Percentiles rank a stretch among this genome's conserved stretches.
These are phyloP conservation scores for Meliscaeva auricollis DNA, from an alignment of 2,888 invertebrate genomes.

Conservation along the genomic window DNA sequence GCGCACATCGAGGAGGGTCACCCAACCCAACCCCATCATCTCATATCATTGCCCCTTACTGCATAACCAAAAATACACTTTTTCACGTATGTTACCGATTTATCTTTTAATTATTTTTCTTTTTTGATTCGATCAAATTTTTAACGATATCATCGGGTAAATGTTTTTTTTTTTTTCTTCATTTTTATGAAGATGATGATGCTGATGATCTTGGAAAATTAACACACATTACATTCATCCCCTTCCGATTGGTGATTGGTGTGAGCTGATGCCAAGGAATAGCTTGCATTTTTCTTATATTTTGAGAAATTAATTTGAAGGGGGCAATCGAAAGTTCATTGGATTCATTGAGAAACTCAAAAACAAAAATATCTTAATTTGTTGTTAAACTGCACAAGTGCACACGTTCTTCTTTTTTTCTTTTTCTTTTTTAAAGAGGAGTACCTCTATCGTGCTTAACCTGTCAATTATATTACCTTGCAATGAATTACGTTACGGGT, in stretches of 20 bases:
- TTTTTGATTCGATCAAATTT: slow-evolving; percentile 57
- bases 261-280: slow-evolving; percentile 25
- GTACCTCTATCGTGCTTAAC: slow-evolving; percentile 22
- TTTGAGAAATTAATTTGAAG: slow-evolving; percentile 22
- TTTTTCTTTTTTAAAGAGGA: neutral
- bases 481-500: slow-evolving; percentile 35
- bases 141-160: slow-evolving; percentile 54
- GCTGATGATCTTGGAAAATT: slow-evolving; percentile 44
- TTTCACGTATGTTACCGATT: slow-evolving; percentile 53
- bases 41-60: neutral
- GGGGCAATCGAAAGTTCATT: slow-evolving; percentile 20
- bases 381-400: neutral
- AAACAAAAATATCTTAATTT: slow-evolving; percentile 8
- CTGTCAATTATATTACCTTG: slow-evolving; percentile 32
- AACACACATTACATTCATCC: slow-evolving; percentile 14
- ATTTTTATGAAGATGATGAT: slow-evolving; percentile 22
- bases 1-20: slow-evolving; percentile 13
- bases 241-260: neutral
- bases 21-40: slow-evolving; percentile 11
- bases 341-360: slow-evolving; percentile 29
- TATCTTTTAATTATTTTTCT: slow-evolving; percentile 57
- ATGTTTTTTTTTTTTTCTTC: too few species aligned
- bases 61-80: slow-evolving; percentile 39
- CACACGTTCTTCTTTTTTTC: slow-evolving; percentile 10
- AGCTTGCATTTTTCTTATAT: slow-evolving; percentile 14